Percentiles rank a stretch among this genome's conserved stretches.
phyloP scores from a whole-genome alignment of 2,888 invertebrate genomes.

The Calliphora vomitoria region DNA sequence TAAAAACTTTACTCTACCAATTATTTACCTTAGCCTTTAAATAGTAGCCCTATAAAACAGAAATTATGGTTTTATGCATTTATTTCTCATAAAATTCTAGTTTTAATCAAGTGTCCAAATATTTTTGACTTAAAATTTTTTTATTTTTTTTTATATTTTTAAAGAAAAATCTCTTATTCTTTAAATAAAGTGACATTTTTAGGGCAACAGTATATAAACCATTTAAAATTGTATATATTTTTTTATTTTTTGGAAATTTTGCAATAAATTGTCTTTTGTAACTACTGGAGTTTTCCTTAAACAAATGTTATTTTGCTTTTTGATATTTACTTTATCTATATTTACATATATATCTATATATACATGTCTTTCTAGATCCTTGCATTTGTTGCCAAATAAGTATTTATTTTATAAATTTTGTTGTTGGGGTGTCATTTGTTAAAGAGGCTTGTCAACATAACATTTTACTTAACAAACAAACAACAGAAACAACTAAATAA shows the following conservation, averaged over 20 bases:
- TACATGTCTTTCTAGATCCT: not conserved
- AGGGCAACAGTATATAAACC: conserved; percentile 18
- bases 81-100: not conserved
- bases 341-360: too few species aligned
- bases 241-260: not conserved
- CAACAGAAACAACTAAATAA: not conserved
- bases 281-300: conserved; percentile 57
- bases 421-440: conserved; percentile 82
- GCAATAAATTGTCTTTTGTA: conserved; percentile 54
- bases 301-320: conserved; percentile 63
- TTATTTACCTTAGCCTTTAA: too few species aligned
- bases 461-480: conserved; percentile 70
- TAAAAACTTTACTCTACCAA: too few species aligned
- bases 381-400: conserved; percentile 21
- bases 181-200: not conserved
- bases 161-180: not conserved
- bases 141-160: not conserved
- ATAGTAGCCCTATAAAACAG: too few species aligned
- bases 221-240: not conserved
- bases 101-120: not conserved
- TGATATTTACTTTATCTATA: conserved; percentile 16
- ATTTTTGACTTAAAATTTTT: not conserved
- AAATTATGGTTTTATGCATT: not conserved
- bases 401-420: conserved; percentile 74
- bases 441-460: conserved; percentile 83